Base-by-base conservation (phyloP, 2,888 invertebrate species). In the Drosophila siamana region DNA sequence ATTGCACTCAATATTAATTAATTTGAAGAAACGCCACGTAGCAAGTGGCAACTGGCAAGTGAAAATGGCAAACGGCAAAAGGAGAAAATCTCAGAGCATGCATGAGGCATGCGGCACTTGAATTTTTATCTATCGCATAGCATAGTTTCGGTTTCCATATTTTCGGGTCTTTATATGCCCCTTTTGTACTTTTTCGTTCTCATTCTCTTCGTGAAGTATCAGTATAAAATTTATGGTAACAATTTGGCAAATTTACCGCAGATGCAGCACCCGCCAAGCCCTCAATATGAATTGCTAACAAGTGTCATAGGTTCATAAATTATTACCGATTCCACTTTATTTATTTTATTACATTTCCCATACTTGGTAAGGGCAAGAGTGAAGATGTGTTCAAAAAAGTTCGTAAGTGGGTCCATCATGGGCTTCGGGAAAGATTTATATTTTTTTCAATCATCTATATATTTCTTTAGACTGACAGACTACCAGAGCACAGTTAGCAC, bases 221-320 rank as follows among this genome's bases (percentile, higher is more conserved):
- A 13, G 43, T 46, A n/a, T 8, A 7, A 51, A 81, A 86, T 85
- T 84, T 85, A 85, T 84, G 72, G 68, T 56, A 44, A 55, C 69
- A 79, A 71, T 79, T 86, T 79, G 75, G 69, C 56, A 81, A 86
- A 81, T 80, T 86, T 86, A 77, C 79, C 77, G 69, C 62, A 61
- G 40, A 44, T 72, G 61, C 51, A 63, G 44, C n/a, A n/a, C 4
- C 41, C 33, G 43, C 46, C 30, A 57, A 48, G 40, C 36, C 28
- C 19, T 22, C 22, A 15, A 47, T 40, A 52, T 50, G 50, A 46
- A 33, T 61, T 51, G 47, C 64, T 51, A 72, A 69, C 69, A 64
- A 69, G 64, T 74, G 73, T 69, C 80, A 75, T 67, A 77, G 79
- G 69, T 79, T 72, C 77, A 79, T 84, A 84, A 84, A 72, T 84